Evolutionary conservation across 2,113 vertebrate species (phyloP).

Genomic region (Coregonus clupeaformis): DNA sequence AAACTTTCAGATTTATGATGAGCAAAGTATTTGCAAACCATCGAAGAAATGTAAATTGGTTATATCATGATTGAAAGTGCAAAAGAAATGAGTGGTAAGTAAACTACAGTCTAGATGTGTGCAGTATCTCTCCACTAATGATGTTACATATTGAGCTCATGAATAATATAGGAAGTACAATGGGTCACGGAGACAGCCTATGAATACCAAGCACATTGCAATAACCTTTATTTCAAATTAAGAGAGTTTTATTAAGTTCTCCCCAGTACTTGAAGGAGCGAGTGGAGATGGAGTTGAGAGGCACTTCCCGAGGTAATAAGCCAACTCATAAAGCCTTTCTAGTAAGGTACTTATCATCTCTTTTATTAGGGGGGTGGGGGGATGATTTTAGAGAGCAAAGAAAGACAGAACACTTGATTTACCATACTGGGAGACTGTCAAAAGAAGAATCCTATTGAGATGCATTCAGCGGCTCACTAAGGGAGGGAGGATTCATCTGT

Average conservation of each 20-base stretch:
- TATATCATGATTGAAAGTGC: too few relatives aligned
- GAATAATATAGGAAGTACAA: neutral
- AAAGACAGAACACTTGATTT: too few relatives aligned
- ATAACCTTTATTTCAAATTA: conserved; percentile 1
- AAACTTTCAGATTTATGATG: neutral
- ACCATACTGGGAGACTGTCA: too few relatives aligned
- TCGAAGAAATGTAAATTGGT: too few relatives aligned
- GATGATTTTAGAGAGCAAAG: too few relatives aligned
- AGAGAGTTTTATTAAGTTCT: neutral
- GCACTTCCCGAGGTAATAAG: neutral
- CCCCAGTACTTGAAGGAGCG: neutral
- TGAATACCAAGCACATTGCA: neutral
- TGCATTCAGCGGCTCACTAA: neutral
- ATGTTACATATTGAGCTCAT: neutral
- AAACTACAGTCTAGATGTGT: neutral
- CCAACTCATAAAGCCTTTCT: neutral
- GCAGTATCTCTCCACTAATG: neutral
- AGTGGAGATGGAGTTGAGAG: neutral
- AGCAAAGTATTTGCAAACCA: too few relatives aligned
- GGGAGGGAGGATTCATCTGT: neutral
- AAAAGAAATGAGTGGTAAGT: too few relatives aligned
- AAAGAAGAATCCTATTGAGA: neutral
- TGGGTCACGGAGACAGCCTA: neutral
- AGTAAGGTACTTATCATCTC: neutral
- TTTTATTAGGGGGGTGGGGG: too few relatives aligned